Base-by-base conservation (phyloP, 2,113 vertebrate species). In the Drymodes brunneopygia region DNA sequence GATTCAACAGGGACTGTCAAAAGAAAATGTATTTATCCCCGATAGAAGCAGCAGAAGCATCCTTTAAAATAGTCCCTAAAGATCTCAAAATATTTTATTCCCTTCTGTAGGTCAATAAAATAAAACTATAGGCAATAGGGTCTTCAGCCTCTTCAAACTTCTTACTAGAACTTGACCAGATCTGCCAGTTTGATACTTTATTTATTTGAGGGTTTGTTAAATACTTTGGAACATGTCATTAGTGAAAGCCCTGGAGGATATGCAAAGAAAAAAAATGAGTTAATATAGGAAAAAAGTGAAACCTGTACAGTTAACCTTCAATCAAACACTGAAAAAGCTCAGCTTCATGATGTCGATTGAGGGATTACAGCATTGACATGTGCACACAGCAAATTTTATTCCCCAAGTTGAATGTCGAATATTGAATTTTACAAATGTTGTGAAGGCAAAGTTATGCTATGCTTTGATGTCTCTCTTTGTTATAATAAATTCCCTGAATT, bases 391-490 rank as follows among this genome's bases (percentile, higher is more conserved):
- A 65, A 65, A 83, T 91, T 74, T 92, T 88, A 94, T 72, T 94
- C 92, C 40, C 14, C 24, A 57, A 71, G 4, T 64, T 78, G 74
- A 94, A 83, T 38, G 17, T 82, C 51, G 15, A 88, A 90, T n/a
- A 88, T 2, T 58, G 88, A 78, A 72, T 81, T 81, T 95, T 81
- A 94, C 84, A 86, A 88, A 92, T 70, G 38, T 83, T 80, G 20
- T 27, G 28, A 84, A 95, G 73, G 87, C 10, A 47, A 92, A 97
- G 66, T 81, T 86, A 58, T 35, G 25, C 38, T 42, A n/a, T 12
- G 18, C 92, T 95, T 95, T 95, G 81, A 95, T 91, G 67, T 61
- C 45, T 69, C 38, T 88, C 78, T 95, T 69, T 82, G 61, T 90
- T 69, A 81, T 62, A 84, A 86, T 84, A 81, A 71, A 80, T 64